Evolutionary conservation across 2,888 invertebrate genomes (phyloP).

Genomic region (Idaea biselata): DNA sequence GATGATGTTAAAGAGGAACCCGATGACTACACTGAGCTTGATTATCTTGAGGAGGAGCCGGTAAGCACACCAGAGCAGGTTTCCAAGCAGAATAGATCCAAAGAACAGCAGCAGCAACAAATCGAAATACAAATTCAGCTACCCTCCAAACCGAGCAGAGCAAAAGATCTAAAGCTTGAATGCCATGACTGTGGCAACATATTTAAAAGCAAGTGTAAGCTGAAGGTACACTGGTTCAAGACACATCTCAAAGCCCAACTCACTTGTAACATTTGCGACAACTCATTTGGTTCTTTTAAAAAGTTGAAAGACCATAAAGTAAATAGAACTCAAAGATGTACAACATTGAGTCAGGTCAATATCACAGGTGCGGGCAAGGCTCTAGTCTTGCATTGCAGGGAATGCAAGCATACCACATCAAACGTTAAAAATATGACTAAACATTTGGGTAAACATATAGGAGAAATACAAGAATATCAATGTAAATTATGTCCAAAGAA

Average conservation of each 20-base stretch:
- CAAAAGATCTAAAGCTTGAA: conserved; percentile 42
- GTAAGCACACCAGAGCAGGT: no score
- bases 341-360: conserved; percentile 12
- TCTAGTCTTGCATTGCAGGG: conserved; percentile 22
- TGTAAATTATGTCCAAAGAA: no score
- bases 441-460: no score
- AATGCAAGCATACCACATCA: background rate
- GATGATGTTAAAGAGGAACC: conserved; percentile 13
- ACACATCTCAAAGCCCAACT: conserved; percentile 36
- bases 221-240: conserved; percentile 52
- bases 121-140: no score
- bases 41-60: conserved; percentile 7
- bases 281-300: conserved; percentile 31
- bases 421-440: no score
- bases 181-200: conserved; percentile 49
- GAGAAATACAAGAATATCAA: no score
- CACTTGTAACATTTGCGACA: conserved; percentile 39
- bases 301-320: conserved; percentile 30
- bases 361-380: conserved; percentile 24
- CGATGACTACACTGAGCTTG: conserved; percentile 6
- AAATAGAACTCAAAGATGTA: conserved; percentile 18
- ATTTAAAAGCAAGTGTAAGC: conserved; percentile 52
- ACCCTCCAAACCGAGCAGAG: conserved; percentile 27
- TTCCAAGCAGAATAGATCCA: no score
- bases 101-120: no score